Conservation (phyloP, 2,113 vertebrate genomes). For the Loxodonta africana region DNA sequence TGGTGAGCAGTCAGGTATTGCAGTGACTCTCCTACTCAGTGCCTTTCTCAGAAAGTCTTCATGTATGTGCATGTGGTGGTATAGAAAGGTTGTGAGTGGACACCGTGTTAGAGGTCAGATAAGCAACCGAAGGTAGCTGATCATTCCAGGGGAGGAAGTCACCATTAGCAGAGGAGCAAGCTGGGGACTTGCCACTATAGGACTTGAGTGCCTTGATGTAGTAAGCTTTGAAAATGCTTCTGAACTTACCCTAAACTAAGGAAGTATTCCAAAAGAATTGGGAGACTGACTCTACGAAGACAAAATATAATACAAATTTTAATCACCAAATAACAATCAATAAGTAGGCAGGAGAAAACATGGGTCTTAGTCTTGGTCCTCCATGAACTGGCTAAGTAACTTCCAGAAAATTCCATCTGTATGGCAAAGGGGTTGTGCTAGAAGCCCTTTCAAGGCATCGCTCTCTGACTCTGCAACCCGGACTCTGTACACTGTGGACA, state of each 20-base stretch:
- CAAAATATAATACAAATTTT: not conserved
- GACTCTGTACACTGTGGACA: not conserved
- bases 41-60: not conserved
- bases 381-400: not conserved
- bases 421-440: not conserved
- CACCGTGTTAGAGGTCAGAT: not conserved
- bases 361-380: not conserved
- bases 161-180: not conserved
- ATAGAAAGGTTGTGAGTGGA: not conserved
- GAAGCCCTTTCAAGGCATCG: not conserved
- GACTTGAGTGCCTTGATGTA: not conserved
- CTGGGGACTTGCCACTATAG: not conserved
- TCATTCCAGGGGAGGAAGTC: not conserved
- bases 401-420: not conserved
- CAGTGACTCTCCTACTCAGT: not conserved
- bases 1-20: not conserved
- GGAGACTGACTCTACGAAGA: not conserved
- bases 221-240: conserved; percentile 40
- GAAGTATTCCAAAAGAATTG: conserved; percentile 13
- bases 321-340: not conserved
- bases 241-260: not conserved
- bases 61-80: not conserved
- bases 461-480: not conserved
- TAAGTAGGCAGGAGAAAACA: not conserved
- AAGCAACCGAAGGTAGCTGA: not conserved